A percentile compares a stretch with the other conserved stretches of the same genome.
Evolutionary conservation across 2,113 vertebrate genomes (phyloP).

Genomic region (Lepisosteus osseus): DNA sequence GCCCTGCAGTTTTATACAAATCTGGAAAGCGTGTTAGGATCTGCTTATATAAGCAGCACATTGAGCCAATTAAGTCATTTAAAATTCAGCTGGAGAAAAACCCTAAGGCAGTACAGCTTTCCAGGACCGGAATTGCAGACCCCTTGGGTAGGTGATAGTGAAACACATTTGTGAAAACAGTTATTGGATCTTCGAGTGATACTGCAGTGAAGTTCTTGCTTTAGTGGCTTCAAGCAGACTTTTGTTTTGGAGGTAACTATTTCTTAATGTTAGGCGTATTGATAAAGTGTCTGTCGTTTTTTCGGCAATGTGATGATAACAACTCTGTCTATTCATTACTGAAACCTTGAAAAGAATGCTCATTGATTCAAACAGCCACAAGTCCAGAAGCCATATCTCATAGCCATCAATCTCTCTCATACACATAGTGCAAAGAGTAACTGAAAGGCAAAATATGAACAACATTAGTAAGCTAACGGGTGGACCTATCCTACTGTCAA

Average conservation of each 20-base stretch:
- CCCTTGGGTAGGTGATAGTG: too few species aligned
- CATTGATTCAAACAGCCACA: conserved; percentile 42
- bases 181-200: too few species aligned
- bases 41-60: too few species aligned
- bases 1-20: too few species aligned
- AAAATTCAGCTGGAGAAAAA: too few species aligned
- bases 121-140: too few species aligned
- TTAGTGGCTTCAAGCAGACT: neutral
- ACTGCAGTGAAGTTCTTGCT: neutral
- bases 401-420: conserved; percentile 41
- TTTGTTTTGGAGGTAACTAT: conserved; percentile 5
- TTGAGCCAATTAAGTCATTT: too few species aligned
- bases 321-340: conserved; percentile 52
- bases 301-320: conserved; percentile 48
- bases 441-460: neutral
- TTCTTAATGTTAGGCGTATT: conserved; percentile 36
- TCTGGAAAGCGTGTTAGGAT: too few species aligned
- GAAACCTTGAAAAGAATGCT: conserved; percentile 48
- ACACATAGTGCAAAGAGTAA: neutral
- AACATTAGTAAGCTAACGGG: neutral
- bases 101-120: too few species aligned
- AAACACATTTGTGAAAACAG: too few species aligned
- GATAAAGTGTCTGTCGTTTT: conserved; percentile 43
- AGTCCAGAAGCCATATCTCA: conserved; percentile 35
- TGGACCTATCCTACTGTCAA: neutral